Base-by-base conservation (phyloP, 2,797 vertebrate species). In the Furcifer pardalis region DNA sequence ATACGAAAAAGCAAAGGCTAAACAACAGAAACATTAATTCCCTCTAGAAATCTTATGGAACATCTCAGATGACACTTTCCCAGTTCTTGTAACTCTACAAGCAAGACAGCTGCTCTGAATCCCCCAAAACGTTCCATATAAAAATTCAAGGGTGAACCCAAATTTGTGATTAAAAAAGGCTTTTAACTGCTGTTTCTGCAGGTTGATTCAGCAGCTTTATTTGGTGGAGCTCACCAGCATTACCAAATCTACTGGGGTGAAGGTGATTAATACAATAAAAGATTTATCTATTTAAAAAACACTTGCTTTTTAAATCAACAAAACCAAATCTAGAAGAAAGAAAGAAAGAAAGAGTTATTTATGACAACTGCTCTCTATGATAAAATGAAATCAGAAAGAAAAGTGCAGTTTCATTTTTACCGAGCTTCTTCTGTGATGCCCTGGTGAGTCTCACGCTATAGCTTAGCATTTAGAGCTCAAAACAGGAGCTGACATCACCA, bases 201-300 rank as follows among this genome's bases (percentile, higher is more conserved):
- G 44, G 25, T 40, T 42, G 80, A 80, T 56, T 15, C 87, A 90
- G 82, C 85, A 86, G 68, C 32, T 4, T 25, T 63, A 85, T 89
- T 88, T 89, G 91, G 90, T 89, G 89, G 87, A 52, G 83, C 89
- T 87, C 81, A 89, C 91, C 32, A 44, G 68, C 49, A 37, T 66
- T 72, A 77, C 66, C 40, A 82, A 8, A 0, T 17, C 37, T 68
- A 68, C 12, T n/a, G 8, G 35, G 40, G 32, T 3, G 23, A 79
- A 37, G 89, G 62, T 84, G 83, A 27, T 77, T 78, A 49, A 60
- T 89, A 0, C 0, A 81, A 82, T 81, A 83, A 87, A 86, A 65
- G 87, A 72, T n/a, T n/a, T n/a, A n/a, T n/a, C n/a, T n/a, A n/a
- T 15, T 52, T 0, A 30, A 44, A 83, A 81, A 77, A 73, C 87